Evolutionary conservation across 1,140 invertebrate species (phyloP).

Genomic region (Alviniconcha marisindica): DNA sequence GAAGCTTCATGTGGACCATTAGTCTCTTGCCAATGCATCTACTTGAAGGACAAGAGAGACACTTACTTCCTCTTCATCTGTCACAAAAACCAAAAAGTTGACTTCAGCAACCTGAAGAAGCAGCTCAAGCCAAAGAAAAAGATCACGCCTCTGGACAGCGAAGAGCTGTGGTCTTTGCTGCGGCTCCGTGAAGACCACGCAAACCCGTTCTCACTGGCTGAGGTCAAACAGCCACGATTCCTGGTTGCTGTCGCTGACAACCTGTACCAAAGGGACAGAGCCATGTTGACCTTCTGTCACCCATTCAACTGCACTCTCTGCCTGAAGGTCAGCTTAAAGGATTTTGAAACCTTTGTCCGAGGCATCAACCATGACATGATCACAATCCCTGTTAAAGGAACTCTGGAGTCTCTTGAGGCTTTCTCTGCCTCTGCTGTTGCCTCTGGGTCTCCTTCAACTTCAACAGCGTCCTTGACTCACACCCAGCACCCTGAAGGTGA

Average conservation of each 20-base stretch:
- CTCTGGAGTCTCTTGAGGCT: not conserved
- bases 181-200: not conserved
- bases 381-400: conserved; percentile 15
- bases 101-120: conserved; percentile 12
- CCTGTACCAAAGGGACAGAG: not conserved
- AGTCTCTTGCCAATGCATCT: not conserved
- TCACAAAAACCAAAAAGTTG: not conserved
- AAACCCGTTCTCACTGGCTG: not conserved
- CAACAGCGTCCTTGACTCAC: not conserved
- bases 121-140: conserved; percentile 24
- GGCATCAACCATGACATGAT: not conserved
- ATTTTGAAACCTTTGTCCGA: not conserved
- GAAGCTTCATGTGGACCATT: not conserved
- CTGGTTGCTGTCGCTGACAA: conserved; percentile 1
- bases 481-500: not conserved
- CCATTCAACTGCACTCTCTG: not conserved
- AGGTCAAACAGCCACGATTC: not conserved
- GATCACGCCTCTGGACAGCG: not conserved
- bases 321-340: not conserved
- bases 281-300: conserved; percentile 3
- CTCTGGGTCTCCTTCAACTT: not conserved
- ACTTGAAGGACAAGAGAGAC: conserved; percentile 14
- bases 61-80: conserved; percentile 10
- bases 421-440: not conserved
- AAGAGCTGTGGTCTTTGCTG: conserved; percentile 19